Evolutionary conservation across 2,797 vertebrate genomes (phyloP).

Genomic region (Octomys mimax): DNA sequence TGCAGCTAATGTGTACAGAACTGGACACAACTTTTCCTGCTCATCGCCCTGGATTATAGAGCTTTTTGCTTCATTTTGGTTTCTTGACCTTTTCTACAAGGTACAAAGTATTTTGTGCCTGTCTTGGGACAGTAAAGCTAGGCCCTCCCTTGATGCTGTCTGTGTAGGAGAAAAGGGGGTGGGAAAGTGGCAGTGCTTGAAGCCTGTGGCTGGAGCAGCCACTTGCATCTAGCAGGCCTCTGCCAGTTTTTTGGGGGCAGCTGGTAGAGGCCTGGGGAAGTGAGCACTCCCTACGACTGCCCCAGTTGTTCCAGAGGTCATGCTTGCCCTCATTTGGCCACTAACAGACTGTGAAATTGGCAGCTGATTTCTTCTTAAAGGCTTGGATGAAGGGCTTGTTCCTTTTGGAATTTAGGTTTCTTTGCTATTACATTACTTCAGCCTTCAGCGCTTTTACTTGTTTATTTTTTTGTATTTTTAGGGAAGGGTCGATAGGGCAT

Average conservation of each 20-base stretch:
- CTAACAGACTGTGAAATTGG: slow-evolving; percentile 2
- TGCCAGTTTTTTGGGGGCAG: background rate
- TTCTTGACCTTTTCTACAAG: background rate
- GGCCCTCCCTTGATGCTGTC: background rate
- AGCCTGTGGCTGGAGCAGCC: background rate
- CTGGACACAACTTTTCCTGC: background rate
- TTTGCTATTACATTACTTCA: slow-evolving; percentile 1
- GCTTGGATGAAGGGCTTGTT: background rate
- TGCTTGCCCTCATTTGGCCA: background rate
- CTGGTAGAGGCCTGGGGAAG: background rate
- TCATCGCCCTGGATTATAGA: background rate
- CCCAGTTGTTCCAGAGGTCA: background rate
- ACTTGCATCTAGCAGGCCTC: background rate
- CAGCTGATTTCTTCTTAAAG: background rate
- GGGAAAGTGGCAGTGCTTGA: background rate
- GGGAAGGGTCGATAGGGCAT: no score
- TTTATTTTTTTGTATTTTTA: no score
- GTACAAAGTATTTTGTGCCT: background rate
- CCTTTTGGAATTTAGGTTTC: background rate
- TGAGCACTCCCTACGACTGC: background rate
- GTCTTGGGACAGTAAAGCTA: background rate
- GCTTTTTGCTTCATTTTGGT: background rate
- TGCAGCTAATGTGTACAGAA: background rate
- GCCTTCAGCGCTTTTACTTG: background rate
- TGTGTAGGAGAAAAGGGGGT: background rate